phyloP scores from a whole-genome alignment of 2,113 vertebrate genomes.

The Tachysurus vachellii region DNA sequence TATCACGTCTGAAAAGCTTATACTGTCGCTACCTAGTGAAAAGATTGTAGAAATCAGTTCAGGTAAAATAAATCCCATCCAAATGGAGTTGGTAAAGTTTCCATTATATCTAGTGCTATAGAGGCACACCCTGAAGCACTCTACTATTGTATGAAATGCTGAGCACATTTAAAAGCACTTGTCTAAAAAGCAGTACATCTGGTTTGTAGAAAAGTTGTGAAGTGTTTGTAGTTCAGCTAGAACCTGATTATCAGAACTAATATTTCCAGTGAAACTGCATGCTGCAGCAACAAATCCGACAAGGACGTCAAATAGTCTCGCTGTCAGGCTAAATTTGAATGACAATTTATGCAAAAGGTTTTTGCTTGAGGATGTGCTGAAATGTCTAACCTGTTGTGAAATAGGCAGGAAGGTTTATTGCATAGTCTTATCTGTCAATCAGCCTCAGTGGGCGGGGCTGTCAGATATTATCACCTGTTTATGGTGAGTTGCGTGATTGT shows the following conservation, averaged over 20 bases:
- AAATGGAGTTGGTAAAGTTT: background rate
- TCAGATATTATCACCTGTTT: background rate
- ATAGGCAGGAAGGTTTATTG: background rate
- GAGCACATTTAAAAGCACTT: background rate
- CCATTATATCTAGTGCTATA: background rate
- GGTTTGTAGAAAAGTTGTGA: background rate
- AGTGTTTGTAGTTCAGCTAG: background rate
- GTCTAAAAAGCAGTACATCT: background rate
- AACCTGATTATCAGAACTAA: background rate
- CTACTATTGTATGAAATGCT: background rate
- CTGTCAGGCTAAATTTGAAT: background rate
- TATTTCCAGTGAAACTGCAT: background rate
- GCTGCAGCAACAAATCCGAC: background rate
- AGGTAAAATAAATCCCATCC: too few species aligned
- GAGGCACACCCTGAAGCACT: background rate
- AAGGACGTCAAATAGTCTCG: background rate
- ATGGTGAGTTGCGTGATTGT: background rate
- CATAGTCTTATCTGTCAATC: background rate
- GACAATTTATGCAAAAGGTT: too few species aligned
- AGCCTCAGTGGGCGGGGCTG: background rate
- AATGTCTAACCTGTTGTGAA: background rate
- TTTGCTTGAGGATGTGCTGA: background rate
- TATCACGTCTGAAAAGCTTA: too few species aligned
- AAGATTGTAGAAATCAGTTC: too few species aligned
- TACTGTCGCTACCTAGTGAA: too few species aligned